phyloP scores from a whole-genome alignment of 2,797 vertebrate genomes.

The Podarcis siculus region DNA sequence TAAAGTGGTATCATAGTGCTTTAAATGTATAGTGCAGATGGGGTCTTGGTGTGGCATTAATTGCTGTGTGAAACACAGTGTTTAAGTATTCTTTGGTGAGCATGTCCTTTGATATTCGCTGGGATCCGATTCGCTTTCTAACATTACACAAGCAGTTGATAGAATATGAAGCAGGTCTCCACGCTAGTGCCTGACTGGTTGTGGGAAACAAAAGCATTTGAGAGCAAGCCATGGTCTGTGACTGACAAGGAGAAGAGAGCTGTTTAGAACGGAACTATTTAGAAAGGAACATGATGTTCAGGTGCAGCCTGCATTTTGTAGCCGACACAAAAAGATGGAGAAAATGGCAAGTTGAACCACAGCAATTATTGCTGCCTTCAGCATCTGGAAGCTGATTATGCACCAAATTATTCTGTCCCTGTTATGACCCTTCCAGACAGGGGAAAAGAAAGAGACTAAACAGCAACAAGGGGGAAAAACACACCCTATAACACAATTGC shows the following conservation, averaged over 20 bases:
- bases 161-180: background rate
- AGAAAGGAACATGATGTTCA: slow-evolving; percentile 2
- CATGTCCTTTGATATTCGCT: slow-evolving; percentile 3
- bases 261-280: background rate
- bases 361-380: slow-evolving; percentile 44
- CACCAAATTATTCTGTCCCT: slow-evolving; percentile 46
- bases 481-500: slow-evolving; percentile 7
- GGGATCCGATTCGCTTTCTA: background rate
- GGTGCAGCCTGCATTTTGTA: slow-evolving; percentile 4
- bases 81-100: background rate
- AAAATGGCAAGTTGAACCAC: slow-evolving; percentile 40
- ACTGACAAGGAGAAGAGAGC: background rate
- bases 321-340: slow-evolving; percentile 31
- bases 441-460: slow-evolving; percentile 39
- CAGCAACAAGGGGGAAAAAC: slow-evolving; percentile 9
- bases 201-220: background rate
- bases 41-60: background rate
- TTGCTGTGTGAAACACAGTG: background rate
- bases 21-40: background rate
- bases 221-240: slow-evolving; percentile 5
- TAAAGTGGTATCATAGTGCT: no score
- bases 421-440: slow-evolving; percentile 43
- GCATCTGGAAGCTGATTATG: slow-evolving; percentile 27
- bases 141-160: slow-evolving; percentile 2
- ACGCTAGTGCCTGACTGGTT: background rate